Evolutionary conservation across 2,888 invertebrate genomes (phyloP).

Genomic region (Eurois occulta): DNA sequence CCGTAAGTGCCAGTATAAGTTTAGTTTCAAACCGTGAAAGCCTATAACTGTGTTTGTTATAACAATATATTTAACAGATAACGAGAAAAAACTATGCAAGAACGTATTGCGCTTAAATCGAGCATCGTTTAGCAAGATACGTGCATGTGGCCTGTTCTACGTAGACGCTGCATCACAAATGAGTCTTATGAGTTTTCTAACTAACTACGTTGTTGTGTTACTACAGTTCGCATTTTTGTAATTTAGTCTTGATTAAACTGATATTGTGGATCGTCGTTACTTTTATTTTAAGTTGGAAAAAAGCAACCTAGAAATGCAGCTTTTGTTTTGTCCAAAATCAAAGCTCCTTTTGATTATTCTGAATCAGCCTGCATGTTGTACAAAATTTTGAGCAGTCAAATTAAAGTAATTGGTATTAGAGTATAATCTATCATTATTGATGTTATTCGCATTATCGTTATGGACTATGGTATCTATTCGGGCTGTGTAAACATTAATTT

Average conservation of each 20-base stretch:
- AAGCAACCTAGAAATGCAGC: background rate
- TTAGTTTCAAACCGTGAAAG: too few relatives aligned
- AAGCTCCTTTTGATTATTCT: background rate
- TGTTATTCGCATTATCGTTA: background rate
- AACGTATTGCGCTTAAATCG: slow-evolving; percentile 21
- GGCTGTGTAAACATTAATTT: background rate
- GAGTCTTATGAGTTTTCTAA: background rate
- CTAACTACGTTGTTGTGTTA: background rate
- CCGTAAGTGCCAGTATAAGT: too few relatives aligned
- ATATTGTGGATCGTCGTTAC: background rate
- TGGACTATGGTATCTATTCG: background rate
- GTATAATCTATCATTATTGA: background rate
- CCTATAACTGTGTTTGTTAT: too few relatives aligned
- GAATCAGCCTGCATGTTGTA: background rate
- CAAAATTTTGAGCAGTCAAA: background rate
- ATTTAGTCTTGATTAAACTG: background rate
- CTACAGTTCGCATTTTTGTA: slow-evolving; percentile 17
- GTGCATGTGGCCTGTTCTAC: background rate
- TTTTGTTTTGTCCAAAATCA: background rate
- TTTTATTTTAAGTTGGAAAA: background rate
- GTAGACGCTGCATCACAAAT: background rate
- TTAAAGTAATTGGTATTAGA: background rate
- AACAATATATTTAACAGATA: background rate
- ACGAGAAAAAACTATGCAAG: slow-evolving; percentile 8
- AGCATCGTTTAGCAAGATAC: slow-evolving; percentile 23